Percentiles rank a stretch among this genome's conserved stretches.
Evolutionary conservation across 2,888 invertebrate species (phyloP).

Genomic region (Petrophora chlorosata): DNA sequence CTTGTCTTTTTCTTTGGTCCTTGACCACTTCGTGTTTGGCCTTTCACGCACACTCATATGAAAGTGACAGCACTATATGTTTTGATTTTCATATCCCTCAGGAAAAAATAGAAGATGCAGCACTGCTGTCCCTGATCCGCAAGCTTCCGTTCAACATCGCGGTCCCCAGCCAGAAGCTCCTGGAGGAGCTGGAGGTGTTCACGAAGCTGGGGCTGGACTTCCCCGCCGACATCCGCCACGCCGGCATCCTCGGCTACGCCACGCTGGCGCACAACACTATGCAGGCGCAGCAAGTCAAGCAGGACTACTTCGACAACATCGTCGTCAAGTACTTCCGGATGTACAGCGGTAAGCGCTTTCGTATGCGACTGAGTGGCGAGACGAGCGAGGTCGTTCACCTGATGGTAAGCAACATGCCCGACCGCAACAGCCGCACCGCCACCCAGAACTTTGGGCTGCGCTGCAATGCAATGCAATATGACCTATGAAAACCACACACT

Average conservation of each 20-base stretch:
- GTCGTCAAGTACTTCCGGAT: constrained; percentile 88
- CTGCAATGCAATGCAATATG: too few species aligned
- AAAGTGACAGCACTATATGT: too few species aligned
- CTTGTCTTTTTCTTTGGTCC: too few species aligned
- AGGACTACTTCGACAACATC: constrained; percentile 87
- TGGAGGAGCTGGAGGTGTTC: constrained; percentile 83
- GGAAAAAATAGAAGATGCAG: constrained; percentile 84
- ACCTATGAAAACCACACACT: too few species aligned
- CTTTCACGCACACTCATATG: too few species aligned
- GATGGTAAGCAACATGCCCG: too few species aligned
- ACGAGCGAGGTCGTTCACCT: too few species aligned
- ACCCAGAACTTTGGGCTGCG: too few species aligned
- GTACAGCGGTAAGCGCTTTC: constrained; percentile 87
- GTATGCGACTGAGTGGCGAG: too few species aligned
- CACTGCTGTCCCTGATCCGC: constrained; percentile 86
- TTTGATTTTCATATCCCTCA: too few species aligned
- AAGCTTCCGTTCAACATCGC: constrained; percentile 89
- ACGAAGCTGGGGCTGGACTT: constrained; percentile 70
- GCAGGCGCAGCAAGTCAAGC: constrained; percentile 78
- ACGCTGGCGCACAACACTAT: constrained; percentile 87
- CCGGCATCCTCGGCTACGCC: constrained; percentile 88
- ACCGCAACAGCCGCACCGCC: too few species aligned
- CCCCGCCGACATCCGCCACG: constrained; percentile 83
- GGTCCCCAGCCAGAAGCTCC: constrained; percentile 73
- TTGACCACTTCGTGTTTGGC: too few species aligned